These are phyloP conservation scores for Anhinga anhinga DNA, from an alignment of 2,113 vertebrate genomes.

Conservation along the genomic window DNA sequence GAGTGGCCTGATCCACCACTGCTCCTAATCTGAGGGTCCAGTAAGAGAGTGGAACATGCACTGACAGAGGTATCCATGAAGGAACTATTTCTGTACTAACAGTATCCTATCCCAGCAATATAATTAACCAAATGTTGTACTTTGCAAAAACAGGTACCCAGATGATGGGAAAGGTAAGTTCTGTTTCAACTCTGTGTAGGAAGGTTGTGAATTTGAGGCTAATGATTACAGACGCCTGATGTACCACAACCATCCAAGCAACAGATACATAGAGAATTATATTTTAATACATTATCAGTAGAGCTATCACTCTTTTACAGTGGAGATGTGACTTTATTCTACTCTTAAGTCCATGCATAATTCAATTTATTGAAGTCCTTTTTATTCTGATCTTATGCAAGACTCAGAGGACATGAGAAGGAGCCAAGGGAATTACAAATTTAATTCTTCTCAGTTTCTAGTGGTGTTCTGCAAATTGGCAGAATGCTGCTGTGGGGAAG, in stretches of 20 bases:
- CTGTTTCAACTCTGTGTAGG: neutral
- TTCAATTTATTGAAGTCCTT: neutral
- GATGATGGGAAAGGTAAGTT: neutral
- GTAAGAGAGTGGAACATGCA: neutral
- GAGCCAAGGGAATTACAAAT: neutral
- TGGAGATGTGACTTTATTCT: neutral
- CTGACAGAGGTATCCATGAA: neutral
- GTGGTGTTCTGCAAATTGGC: neutral
- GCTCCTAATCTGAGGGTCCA: neutral
- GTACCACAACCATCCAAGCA: neutral
- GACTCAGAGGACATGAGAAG: neutral
- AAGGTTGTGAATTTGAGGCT: neutral
- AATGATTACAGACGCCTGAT: neutral
- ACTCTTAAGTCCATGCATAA: neutral
- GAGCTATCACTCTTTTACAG: neutral
- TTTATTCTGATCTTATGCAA: neutral
- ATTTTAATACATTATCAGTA: neutral
- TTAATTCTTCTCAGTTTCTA: neutral
- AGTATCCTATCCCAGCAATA: neutral
- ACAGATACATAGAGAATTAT: neutral
- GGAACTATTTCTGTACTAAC: neutral
- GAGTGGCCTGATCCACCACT: neutral
- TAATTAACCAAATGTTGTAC: neutral
- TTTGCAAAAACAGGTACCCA: neutral
- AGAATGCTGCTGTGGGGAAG: neutral